Evolutionary conservation across 1,140 invertebrate genomes (phyloP).

Genomic region (Drosophila tsacasi): DNA sequence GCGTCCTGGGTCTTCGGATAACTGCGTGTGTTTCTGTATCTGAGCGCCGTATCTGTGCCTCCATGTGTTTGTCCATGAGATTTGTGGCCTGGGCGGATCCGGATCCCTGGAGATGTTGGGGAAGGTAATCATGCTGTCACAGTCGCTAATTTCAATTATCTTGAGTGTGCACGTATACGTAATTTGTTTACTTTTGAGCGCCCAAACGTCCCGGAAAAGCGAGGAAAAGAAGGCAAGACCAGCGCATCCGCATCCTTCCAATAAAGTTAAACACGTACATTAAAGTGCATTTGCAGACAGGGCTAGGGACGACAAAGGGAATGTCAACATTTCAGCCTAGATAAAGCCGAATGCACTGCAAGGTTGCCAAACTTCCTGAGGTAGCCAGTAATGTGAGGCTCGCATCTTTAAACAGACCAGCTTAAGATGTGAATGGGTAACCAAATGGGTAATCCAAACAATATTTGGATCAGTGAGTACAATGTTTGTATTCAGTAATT

Average conservation of each 20-base stretch:
- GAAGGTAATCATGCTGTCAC: slow-evolving; percentile 80
- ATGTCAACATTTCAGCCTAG: slow-evolving; percentile 65
- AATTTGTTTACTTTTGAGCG: slow-evolving; percentile 70
- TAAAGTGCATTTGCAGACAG: slow-evolving; percentile 47
- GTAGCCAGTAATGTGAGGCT: background rate
- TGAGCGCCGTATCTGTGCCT: slow-evolving; percentile 30
- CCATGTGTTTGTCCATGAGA: slow-evolving; percentile 43
- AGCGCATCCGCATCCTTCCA: slow-evolving; percentile 53
- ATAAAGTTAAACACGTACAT: slow-evolving; percentile 43
- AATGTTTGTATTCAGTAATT: too few relatives aligned
- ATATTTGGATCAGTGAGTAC: background rate
- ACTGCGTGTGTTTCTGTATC: slow-evolving; percentile 51
- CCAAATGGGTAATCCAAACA: slow-evolving; percentile 11
- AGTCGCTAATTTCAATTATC: slow-evolving; percentile 82
- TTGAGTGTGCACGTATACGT: slow-evolving; percentile 68
- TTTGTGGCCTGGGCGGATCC: slow-evolving; percentile 57
- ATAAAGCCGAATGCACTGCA: slow-evolving; percentile 12
- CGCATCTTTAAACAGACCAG: background rate
- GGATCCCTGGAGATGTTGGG: slow-evolving; percentile 52
- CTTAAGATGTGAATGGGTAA: slow-evolving; percentile 1
- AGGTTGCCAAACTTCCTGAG: slow-evolving; percentile 44
- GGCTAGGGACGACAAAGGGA: slow-evolving; percentile 41
- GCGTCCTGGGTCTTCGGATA: slow-evolving; percentile 42
- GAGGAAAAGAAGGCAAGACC: slow-evolving; percentile 36
- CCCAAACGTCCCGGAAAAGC: slow-evolving; percentile 11